Evolutionary conservation across 2,888 invertebrate species (phyloP).

Genomic region (Dusona sp.): DNA sequence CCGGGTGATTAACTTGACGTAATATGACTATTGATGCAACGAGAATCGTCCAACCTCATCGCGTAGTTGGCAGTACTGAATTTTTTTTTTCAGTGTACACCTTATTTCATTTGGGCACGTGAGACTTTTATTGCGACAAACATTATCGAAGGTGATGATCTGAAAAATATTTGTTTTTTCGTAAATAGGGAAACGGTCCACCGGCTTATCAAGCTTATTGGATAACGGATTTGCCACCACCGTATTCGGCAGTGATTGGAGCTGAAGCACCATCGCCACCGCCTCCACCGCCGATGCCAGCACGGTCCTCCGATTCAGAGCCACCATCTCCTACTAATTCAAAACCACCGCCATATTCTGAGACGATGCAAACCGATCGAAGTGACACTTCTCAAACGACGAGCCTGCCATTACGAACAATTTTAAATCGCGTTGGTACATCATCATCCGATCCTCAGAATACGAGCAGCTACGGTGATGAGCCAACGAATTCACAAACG

Average conservation of each 20-base stretch:
- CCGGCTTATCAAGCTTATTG: conserved; percentile 75
- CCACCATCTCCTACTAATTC: conserved; percentile 40
- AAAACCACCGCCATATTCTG: conserved; percentile 75
- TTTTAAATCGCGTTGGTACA: conserved; percentile 17
- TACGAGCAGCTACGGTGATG: conserved; percentile 35
- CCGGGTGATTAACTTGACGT: too few relatives aligned
- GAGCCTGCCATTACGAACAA: conserved; percentile 11
- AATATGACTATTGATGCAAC: too few relatives aligned
- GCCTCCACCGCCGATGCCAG: conserved; percentile 30
- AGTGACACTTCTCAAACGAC: conserved; percentile 17
- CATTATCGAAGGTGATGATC: not conserved
- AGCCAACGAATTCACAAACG: conserved; percentile 48
- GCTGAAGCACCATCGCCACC: conserved; percentile 41
- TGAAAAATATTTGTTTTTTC: conserved; percentile 10
- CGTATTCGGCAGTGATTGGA: conserved; percentile 73
- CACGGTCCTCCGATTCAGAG: conserved; percentile 33
- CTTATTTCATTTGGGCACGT: not conserved
- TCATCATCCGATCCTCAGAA: conserved; percentile 37
- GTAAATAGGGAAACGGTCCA: conserved; percentile 70
- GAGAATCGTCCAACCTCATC: too few relatives aligned
- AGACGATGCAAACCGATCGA: conserved; percentile 67
- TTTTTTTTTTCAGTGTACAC: too few relatives aligned
- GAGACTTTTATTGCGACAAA: not conserved
- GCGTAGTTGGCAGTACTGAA: too few relatives aligned
- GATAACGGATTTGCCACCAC: conserved; percentile 76